phyloP scores from a whole-genome alignment of 2,888 invertebrate species.

The Belgica antarctica region DNA sequence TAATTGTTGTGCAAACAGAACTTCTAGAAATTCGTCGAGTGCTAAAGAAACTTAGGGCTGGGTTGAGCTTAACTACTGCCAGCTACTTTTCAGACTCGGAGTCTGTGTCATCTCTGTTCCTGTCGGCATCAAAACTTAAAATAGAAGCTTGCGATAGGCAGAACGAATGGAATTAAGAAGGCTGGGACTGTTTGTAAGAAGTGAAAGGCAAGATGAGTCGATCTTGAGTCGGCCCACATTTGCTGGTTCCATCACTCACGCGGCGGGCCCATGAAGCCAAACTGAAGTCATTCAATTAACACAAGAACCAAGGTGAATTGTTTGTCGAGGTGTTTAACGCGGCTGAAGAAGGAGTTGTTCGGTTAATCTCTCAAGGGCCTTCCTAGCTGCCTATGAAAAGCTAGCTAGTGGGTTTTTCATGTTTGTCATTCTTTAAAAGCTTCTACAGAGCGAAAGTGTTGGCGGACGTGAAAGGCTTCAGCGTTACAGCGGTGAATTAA shows the following conservation, averaged over 20 bases:
- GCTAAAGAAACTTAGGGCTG: too few species aligned
- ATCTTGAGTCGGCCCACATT: too few species aligned
- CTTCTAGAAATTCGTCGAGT: too few species aligned
- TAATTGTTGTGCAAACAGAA: background rate
- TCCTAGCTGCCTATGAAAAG: slow-evolving; percentile 11
- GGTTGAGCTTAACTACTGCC: too few species aligned
- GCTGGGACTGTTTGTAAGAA: too few species aligned
- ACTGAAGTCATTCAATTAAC: slow-evolving; percentile 4
- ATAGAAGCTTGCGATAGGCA: background rate
- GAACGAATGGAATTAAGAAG: background rate
- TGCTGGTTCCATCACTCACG: too few species aligned
- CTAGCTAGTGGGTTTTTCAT: background rate
- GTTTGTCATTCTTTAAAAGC: too few species aligned
- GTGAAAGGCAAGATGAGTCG: too few species aligned
- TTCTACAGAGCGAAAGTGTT: slow-evolving; percentile 35
- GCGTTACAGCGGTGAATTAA: slow-evolving; percentile 32
- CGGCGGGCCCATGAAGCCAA: too few species aligned
- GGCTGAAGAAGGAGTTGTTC: background rate
- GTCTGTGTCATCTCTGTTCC: too few species aligned
- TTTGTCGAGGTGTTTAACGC: background rate
- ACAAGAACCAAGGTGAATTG: slow-evolving; percentile 6
- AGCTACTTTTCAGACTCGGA: too few species aligned
- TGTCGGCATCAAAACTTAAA: too few species aligned
- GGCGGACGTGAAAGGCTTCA: slow-evolving; percentile 34
- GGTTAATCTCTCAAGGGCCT: background rate